A percentile compares a stretch with the other conserved stretches of the same genome.
Evolutionary conservation across 2,888 invertebrate genomes (phyloP).

Genomic region (Aphodius sticticus): DNA sequence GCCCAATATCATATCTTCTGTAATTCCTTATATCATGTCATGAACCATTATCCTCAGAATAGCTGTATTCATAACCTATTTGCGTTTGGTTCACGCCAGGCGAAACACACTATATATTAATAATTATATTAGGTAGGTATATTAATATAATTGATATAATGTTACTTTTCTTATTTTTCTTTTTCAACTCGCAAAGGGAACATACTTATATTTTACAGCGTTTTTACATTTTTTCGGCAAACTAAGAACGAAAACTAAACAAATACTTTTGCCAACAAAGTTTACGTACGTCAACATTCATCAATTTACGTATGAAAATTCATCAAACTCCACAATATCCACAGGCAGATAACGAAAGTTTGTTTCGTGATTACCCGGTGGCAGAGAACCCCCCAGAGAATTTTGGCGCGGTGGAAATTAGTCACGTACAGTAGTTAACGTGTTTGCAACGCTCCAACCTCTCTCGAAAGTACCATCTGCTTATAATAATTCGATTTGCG

Average conservation of each 20-base stretch:
- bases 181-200: too few relatives aligned
- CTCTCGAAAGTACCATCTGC: constrained; percentile 4
- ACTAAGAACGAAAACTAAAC: too few relatives aligned
- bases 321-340: neutral
- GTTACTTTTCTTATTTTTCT: too few relatives aligned
- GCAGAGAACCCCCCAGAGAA: neutral
- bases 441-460: constrained; percentile 11
- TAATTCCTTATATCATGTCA: too few relatives aligned
- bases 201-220: neutral
- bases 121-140: too few relatives aligned
- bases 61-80: too few relatives aligned
- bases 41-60: too few relatives aligned
- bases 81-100: too few relatives aligned
- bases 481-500: constrained; percentile 25
- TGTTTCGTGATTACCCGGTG: neutral
- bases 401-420: neutral
- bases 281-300: neutral
- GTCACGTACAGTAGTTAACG: constrained; percentile 6
- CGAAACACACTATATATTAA: too few relatives aligned
- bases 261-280: neutral
- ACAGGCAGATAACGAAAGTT: neutral
- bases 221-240: neutral
- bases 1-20: too few relatives aligned
- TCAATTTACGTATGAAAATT: neutral
- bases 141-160: too few relatives aligned